A percentile compares a stretch with the other conserved stretches of the same genome.
Evolutionary conservation across 2,888 invertebrate species (phyloP).

Genomic region (Ommatoiulus sabulosus): DNA sequence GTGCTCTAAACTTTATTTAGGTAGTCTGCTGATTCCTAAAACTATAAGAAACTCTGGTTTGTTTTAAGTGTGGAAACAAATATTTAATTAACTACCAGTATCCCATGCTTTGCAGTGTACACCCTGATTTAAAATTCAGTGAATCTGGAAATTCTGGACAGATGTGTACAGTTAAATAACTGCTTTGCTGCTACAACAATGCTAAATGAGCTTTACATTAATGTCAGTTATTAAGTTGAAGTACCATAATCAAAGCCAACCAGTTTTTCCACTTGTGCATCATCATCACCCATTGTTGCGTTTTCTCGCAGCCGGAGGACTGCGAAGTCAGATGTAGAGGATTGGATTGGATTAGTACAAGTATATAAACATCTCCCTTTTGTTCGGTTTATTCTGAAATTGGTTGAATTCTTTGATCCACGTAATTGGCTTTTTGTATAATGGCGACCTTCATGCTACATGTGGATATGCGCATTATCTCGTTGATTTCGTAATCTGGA

Average conservation of each 20-base stretch:
- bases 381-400: not conserved
- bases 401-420: not conserved
- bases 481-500: not conserved
- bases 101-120: too few relatives aligned
- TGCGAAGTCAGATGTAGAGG: not conserved
- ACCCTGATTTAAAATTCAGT: too few relatives aligned
- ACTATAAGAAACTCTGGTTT: too few relatives aligned
- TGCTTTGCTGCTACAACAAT: not conserved
- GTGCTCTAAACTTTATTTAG: too few relatives aligned
- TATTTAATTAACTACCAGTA: too few relatives aligned
- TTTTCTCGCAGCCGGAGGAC: not conserved
- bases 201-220: not conserved
- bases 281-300: not conserved
- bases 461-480: not conserved
- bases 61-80: too few relatives aligned
- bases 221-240: constrained; percentile 5
- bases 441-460: not conserved
- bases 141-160: too few relatives aligned
- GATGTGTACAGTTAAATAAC: not conserved
- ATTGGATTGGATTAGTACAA: not conserved
- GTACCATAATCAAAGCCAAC: not conserved
- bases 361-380: not conserved
- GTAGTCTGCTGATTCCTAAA: too few relatives aligned
- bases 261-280: not conserved
- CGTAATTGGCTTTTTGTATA: not conserved